Percentiles rank a stretch among this genome's conserved stretches.
Conservation (phyloP, 2,888 invertebrate genomes). For the Dasysyrphus tricinctus region DNA sequence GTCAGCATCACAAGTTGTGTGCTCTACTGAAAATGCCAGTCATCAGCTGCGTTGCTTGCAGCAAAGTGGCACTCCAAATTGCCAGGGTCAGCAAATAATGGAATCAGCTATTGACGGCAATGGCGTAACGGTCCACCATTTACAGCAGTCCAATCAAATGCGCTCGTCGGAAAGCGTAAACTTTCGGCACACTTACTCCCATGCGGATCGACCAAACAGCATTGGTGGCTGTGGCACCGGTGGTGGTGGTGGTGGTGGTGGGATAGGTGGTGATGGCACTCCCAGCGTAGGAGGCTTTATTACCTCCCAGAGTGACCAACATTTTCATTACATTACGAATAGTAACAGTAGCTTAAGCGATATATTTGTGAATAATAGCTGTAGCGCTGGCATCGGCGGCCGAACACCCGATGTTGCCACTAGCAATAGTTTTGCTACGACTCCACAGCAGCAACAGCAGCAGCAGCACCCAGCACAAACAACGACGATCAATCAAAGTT, state of each 20-base stretch:
- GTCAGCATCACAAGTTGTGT: conserved; percentile 86
- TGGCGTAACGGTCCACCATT: conserved; percentile 68
- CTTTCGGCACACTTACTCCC: conserved; percentile 77
- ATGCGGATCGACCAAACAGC: conserved; percentile 76
- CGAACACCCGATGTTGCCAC: conserved; percentile 51
- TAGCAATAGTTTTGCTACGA: conserved; percentile 51
- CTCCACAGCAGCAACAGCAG: conserved; percentile 49
- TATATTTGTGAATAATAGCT: conserved; percentile 82
- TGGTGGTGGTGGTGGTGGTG: conserved; percentile 51
- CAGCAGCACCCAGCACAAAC: conserved; percentile 75
- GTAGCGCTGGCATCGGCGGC: conserved; percentile 77
- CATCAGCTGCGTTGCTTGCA: conserved; percentile 70
- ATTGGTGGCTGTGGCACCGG: conserved; percentile 68
- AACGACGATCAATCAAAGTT: conserved; percentile 78
- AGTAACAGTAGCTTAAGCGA: conserved; percentile 83
- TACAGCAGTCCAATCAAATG: conserved; percentile 76
- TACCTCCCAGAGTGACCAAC: conserved; percentile 83
- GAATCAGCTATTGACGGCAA: conserved; percentile 75
- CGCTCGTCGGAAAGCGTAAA: conserved; percentile 80
- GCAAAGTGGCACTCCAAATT: conserved; percentile 49
- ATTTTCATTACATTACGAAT: conserved; percentile 81
- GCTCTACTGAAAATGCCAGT: conserved; percentile 78
- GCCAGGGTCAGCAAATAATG: conserved; percentile 76
- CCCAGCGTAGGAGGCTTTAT: conserved; percentile 76
- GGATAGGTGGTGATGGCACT: conserved; percentile 52